Evolutionary conservation across 2,113 vertebrate genomes (phyloP).

Genomic region (Gallinago media): DNA sequence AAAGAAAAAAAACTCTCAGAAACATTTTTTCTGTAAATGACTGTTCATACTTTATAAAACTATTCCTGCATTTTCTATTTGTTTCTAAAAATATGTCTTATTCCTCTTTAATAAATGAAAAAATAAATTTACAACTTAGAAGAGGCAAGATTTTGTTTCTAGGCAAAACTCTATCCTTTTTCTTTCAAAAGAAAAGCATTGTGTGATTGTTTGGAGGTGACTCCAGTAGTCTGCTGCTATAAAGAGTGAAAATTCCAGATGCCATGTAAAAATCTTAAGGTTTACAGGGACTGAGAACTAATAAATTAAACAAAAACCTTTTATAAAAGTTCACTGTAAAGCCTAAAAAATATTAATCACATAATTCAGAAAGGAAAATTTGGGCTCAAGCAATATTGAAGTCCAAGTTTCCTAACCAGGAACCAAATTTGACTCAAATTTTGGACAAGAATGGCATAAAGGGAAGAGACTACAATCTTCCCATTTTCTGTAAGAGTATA

Average conservation of each 20-base stretch:
- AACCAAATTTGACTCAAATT: background rate
- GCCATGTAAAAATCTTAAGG: background rate
- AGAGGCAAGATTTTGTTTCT: background rate
- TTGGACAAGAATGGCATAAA: background rate
- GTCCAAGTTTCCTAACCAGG: background rate
- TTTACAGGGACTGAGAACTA: background rate
- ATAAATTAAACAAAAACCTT: background rate
- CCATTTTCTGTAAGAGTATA: background rate
- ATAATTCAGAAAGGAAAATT: background rate
- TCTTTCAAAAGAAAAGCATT: background rate
- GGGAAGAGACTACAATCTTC: background rate
- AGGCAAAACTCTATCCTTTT: background rate
- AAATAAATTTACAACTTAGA: background rate
- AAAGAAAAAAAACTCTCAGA: background rate
- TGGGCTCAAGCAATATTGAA: background rate
- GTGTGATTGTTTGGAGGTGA: background rate
- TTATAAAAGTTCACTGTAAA: background rate
- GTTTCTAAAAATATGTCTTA: background rate
- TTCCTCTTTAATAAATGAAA: background rate
- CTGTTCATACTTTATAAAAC: background rate
- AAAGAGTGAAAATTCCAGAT: background rate
- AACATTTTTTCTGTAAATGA: background rate
- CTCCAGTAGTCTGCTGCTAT: background rate
- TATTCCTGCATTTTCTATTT: background rate
- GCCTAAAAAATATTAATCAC: background rate